A percentile compares a stretch with the other conserved stretches of the same genome.
Evolutionary conservation across 2,888 invertebrate genomes (phyloP).

Genomic region (Pocota personata): DNA sequence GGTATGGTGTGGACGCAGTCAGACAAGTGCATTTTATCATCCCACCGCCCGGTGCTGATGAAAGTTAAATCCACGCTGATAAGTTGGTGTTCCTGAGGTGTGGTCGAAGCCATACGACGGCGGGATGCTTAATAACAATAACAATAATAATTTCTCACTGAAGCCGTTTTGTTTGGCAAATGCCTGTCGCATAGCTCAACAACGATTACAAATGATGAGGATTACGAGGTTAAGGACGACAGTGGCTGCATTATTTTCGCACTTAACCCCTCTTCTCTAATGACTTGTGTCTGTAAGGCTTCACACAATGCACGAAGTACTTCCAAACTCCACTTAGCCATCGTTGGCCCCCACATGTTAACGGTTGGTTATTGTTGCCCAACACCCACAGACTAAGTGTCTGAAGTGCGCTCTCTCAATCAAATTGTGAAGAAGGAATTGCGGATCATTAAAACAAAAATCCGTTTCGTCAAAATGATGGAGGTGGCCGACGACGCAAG

Average conservation of each 20-base stretch:
- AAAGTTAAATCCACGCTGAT: constrained; percentile 36
- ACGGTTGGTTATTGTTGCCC: not conserved
- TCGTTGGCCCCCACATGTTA: not conserved
- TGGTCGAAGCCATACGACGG: constrained; percentile 31
- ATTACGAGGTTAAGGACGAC: constrained; percentile 57
- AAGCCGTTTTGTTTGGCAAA: constrained; percentile 67
- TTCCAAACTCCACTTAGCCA: not conserved
- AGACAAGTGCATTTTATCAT: constrained; percentile 63
- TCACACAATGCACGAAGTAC: not conserved
- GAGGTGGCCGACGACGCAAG: constrained; percentile 52
- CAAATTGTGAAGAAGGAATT: constrained; percentile 61
- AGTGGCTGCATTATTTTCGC: constrained; percentile 43
- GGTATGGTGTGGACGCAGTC: constrained; percentile 44
- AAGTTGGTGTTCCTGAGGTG: constrained; percentile 51
- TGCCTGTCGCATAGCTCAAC: constrained; percentile 50
- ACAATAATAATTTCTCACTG: constrained; percentile 54
- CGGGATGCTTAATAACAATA: constrained; percentile 52
- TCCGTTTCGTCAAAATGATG: constrained; percentile 70
- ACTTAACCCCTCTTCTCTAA: not conserved
- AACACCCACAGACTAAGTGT: constrained; percentile 7
- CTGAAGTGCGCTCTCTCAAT: constrained; percentile 35
- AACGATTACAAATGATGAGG: constrained; percentile 38
- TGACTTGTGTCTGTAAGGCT: not conserved
- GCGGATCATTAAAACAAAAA: constrained; percentile 71
- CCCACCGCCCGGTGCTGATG: constrained; percentile 7